Evolutionary conservation across 2,113 vertebrate genomes (phyloP), one percentile per base, ranked within the genome.

Genomic region (Lepus americanus): DNA sequence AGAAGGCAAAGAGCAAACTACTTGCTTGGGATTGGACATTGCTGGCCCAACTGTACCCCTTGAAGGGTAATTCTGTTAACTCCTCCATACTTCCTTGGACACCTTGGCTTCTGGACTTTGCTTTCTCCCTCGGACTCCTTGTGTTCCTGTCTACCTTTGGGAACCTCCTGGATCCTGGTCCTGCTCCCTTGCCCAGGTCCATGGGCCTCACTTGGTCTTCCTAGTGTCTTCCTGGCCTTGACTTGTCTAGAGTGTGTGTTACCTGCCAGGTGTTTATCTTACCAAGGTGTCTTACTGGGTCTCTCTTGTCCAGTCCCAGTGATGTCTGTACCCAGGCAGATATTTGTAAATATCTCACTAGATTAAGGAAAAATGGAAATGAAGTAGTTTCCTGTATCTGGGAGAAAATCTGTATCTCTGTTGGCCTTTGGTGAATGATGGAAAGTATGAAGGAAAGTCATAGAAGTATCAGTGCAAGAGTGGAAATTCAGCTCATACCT

Each of bases 281-380:
- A 70, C 19, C 16, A 51, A 61, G 51, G 12, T 2, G 53, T 89
- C 33, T 84, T 81, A 51, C 5, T 80, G 79, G 61, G 55, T 6
- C 36, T 44, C 17, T 33, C 13, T 4, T 44, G n/a, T 70, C 27
- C 4, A 31, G 31, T 64, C 51, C 36, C 44, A 69, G 2, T 20
- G 22, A 0, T 77, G 44, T 63, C 27, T n/a, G 25, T 39, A 59
- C 7, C 44, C 33, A 67, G 9, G 31, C 9, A 33, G 25, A 66
- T 23, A 49, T 94, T 44, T 93, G 53, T 72, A 84, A 84, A 81
- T 36, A 64, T 20, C 64, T 95, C 14, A 44, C 16, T 69, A 82
- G 51, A 87, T 31, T 49, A 69, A 67, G 49, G 17, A 72, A 89
- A 79, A 85, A 70, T 63, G 13, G 66, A 87, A 77, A 64, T 19